Evolutionary conservation across 2,113 vertebrate genomes (phyloP), one percentile per base, ranked within the genome.

Genomic region (Serinus canaria): DNA sequence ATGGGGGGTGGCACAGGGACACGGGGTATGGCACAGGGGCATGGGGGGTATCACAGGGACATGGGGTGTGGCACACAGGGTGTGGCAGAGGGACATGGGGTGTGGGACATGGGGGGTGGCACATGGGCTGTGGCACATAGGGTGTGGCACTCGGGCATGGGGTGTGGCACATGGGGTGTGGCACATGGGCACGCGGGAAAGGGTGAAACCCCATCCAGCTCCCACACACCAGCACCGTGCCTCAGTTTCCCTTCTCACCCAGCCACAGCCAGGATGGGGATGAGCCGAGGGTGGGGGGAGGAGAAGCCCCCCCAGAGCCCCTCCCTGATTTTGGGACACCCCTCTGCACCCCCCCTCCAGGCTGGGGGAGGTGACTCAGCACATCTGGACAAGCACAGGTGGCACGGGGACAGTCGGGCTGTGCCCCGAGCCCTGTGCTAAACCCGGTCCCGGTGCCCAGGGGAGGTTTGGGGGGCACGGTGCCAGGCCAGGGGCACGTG

Each of bases 101-200:
- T 10, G 10, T 39, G 39, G 39, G 10, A 39, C 39, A 39, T n/a
- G n/a, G n/a, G n/a, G n/a, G n/a, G 39, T 10, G 11, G 39, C 39
- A 39, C 39, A 39, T 11, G 39, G 39, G 39, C 10, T 11, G 49
- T 6, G 24, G 41, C 46, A 22, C 69, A 28, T 2, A 10, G 23
- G 28, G 28, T 19, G 52, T 53, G 52, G 52, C 28, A 53, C 47
- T 23, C 6, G 22, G 22, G 11, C 52, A 53, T 2, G 16, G 52
- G 47, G 52, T 12, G 52, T 52, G 50, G 50, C 50, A 52, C 50
- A 52, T 2, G 50, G 50, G 25, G 50, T 15, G 50, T 7, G 25
- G 35, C 47, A 23, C 70, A 16, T 0, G n/a, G 64, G 31, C 31
- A 5, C 56, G 15, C 0, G 4, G 25, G 31, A 2, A 10, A 33